Conservation (phyloP, 2,888 invertebrate genomes). For the Polylopha cassiicola region DNA sequence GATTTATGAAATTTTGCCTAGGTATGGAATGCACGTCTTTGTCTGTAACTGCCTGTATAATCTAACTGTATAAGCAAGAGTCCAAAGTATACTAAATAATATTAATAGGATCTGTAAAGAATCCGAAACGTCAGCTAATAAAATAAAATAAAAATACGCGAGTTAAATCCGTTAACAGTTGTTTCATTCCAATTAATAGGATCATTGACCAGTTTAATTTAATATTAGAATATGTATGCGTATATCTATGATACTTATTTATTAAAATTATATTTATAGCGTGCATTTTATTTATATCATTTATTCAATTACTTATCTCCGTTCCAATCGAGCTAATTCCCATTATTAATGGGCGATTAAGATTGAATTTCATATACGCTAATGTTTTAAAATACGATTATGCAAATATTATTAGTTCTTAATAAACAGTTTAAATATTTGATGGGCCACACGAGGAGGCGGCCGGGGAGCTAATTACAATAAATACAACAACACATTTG, state of each 20-base stretch:
- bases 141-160: too few species aligned
- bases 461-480: conserved; percentile 56
- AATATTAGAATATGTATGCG: neutral
- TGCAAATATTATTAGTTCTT: conserved; percentile 74
- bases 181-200: conserved; percentile 7
- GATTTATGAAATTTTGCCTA: too few species aligned
- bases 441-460: conserved; percentile 54
- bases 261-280: conserved; percentile 52
- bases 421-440: conserved; percentile 68
- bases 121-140: too few species aligned
- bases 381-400: conserved; percentile 66
- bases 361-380: conserved; percentile 67
- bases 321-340: conserved; percentile 63
- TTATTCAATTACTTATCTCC: conserved; percentile 47
- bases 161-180: too few species aligned
- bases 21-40: too few species aligned
- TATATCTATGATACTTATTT: conserved; percentile 38
- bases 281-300: conserved; percentile 48
- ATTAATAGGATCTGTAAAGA: too few species aligned
- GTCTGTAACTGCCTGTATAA: too few species aligned
- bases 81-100: too few species aligned
- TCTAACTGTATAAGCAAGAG: too few species aligned
- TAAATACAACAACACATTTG: conserved; percentile 72
- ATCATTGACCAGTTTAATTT: conserved; percentile 7
- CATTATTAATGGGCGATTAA: conserved; percentile 65